Base-by-base conservation (phyloP, 92 coral and sea anemone genomes). In the Heliopora coerulea region DNA sequence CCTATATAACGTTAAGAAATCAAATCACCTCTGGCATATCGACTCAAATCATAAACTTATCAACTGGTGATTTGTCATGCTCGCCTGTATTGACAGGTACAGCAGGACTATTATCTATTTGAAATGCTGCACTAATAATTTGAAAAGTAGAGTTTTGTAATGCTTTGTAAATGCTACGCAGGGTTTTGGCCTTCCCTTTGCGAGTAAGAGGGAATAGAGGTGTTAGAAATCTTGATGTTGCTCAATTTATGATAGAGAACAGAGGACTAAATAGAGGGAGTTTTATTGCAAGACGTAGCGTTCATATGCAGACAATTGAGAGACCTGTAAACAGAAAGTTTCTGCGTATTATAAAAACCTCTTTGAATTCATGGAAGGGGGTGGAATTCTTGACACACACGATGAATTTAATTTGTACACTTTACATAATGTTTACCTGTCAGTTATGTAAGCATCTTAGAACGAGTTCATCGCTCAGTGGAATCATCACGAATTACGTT, bases 281-380 rank as follows among this genome's bases (percentile, higher is more conserved):
- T 30, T 79, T 79, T 49, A 78, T 79, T 29, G 83, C 83, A 49
- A 78, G 83, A 41, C 68, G 65, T 19, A 72, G 88, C 54, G 85
- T 80, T 13, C 79, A 80, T 65, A 84, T 74, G 58, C 74, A 73
- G 33, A 42, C 85, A 20, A 84, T 84, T 10, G 88, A 84, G 74
- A 49, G 79, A 49, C 82, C 80, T 65, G 83, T 69, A 33, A 80
- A 80, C 79, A 80, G 61, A 60, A 72, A 56, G 18, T 49, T 57
- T 80, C 79, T 23, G 58, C 84, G 18, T 49, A 56, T 70, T 80
- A 70, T 49, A 49, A 48, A 23, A 68, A 66, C 34, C 83, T 79
- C 58, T 79, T 67, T 35, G 34, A 24, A 21, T 79, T 79, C 49
- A 79, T 79, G 79, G 78, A 69, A 70, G 50, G 60, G 14, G 59